phyloP scores from a whole-genome alignment of 2,113 vertebrate species.

The Urocynchramus pylzowi region DNA sequence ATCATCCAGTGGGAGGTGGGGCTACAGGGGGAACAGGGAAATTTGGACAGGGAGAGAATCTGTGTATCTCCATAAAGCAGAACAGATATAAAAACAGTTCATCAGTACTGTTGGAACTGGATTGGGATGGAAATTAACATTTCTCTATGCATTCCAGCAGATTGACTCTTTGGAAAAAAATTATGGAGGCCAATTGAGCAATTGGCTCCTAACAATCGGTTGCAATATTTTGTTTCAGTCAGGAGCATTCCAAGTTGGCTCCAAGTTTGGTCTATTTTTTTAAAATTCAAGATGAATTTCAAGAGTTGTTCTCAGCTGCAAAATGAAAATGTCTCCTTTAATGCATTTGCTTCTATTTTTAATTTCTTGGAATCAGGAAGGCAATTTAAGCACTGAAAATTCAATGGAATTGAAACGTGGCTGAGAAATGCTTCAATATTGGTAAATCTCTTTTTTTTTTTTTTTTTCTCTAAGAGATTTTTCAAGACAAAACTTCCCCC shows the following conservation, averaged over 20 bases:
- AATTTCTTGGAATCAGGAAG: constrained; percentile 7
- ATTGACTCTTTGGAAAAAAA: neutral
- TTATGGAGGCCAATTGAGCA: neutral
- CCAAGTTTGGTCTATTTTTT: neutral
- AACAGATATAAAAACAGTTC: neutral
- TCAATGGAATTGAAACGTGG: neutral
- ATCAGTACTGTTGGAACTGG: neutral
- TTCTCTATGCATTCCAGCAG: neutral
- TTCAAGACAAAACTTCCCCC: neutral
- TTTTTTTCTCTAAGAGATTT: neutral
- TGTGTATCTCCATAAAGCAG: neutral
- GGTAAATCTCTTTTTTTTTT: neutral
- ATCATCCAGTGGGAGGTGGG: neutral
- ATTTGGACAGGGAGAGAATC: neutral
- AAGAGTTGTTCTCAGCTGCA: neutral
- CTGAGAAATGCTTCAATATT: neutral
- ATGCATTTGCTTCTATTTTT: constrained; percentile 7
- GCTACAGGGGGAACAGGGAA: neutral
- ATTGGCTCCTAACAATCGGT: neutral
- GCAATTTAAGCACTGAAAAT: neutral
- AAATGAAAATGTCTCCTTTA: neutral
- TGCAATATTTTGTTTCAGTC: constrained; percentile 1
- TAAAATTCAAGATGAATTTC: neutral
- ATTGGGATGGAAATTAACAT: neutral
- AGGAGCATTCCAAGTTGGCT: neutral